Evolutionary conservation across 1,140 invertebrate genomes (phyloP).

Genomic region (Lasioglossum baleicum): DNA sequence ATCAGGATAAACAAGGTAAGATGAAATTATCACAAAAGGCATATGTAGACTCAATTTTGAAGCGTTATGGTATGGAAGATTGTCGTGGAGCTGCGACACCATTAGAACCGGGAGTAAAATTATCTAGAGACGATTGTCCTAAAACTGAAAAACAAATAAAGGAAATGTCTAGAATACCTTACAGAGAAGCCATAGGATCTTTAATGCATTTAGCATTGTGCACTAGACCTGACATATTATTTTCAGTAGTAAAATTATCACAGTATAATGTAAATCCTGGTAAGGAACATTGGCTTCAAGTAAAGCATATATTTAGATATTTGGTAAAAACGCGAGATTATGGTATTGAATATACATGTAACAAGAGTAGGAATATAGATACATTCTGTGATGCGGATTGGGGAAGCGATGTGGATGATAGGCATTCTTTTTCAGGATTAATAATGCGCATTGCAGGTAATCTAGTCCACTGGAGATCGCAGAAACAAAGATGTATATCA

Average conservation of each 20-base stretch:
- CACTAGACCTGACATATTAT: conserved; percentile 10
- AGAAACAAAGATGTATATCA: too few relatives aligned
- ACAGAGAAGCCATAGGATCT: conserved; percentile 8
- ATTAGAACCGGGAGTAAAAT: neutral
- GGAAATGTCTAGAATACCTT: too few relatives aligned
- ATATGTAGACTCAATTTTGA: neutral
- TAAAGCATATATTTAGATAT: conserved; percentile 10
- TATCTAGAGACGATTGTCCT: too few relatives aligned
- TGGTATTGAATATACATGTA: too few relatives aligned
- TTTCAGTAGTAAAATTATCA: neutral
- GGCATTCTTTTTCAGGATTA: too few relatives aligned
- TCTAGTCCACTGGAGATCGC: too few relatives aligned
- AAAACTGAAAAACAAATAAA: too few relatives aligned
- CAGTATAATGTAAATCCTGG: conserved; percentile 19
- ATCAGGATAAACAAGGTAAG: accelerated
- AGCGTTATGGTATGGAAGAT: conserved; percentile 10
- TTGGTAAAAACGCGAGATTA: neutral
- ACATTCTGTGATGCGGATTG: too few relatives aligned
- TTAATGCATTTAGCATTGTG: neutral
- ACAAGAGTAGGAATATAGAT: too few relatives aligned
- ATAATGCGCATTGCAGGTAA: too few relatives aligned
- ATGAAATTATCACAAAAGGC: neutral
- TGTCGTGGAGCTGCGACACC: neutral
- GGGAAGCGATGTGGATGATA: too few relatives aligned
- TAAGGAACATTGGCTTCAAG: conserved; percentile 5